phyloP scores from a whole-genome alignment of 2,888 invertebrate genomes.

The Balanococcus diminutus region DNA sequence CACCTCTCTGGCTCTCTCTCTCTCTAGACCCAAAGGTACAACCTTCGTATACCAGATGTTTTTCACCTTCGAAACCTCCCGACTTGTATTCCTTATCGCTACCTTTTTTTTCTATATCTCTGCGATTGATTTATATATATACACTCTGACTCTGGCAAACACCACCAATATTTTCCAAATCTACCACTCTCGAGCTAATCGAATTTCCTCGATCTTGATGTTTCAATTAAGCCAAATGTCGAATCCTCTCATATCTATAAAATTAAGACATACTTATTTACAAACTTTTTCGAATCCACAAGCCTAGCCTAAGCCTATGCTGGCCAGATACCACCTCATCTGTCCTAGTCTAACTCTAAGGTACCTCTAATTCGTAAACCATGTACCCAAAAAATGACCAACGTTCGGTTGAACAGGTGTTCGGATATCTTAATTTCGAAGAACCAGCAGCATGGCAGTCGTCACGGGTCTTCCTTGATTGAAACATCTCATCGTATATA shows the following conservation, averaged over 20 bases:
- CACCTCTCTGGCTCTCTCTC: neutral
- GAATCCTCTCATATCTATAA: neutral
- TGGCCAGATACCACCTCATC: too few species aligned
- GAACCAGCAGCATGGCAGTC: neutral
- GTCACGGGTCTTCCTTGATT: neutral
- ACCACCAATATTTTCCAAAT: neutral
- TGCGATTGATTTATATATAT: neutral
- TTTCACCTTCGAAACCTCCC: neutral
- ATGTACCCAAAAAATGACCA: neutral
- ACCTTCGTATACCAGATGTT: conserved; percentile 17
- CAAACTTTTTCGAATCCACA: neutral
- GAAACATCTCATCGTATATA: neutral
- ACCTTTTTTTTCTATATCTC: neutral
- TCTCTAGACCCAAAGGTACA: neutral
- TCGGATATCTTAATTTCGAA: neutral
- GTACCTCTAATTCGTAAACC: neutral
- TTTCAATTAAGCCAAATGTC: neutral
- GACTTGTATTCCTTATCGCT: neutral
- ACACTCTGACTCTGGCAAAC: neutral
- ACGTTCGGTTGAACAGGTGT: neutral
- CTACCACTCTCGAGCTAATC: neutral
- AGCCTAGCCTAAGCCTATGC: neutral
- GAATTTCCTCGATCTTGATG: neutral
- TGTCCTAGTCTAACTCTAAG: too few species aligned
- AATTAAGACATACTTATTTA: neutral